phyloP scores from a whole-genome alignment of 2,797 vertebrate species.

The Staurois parvus region DNA sequence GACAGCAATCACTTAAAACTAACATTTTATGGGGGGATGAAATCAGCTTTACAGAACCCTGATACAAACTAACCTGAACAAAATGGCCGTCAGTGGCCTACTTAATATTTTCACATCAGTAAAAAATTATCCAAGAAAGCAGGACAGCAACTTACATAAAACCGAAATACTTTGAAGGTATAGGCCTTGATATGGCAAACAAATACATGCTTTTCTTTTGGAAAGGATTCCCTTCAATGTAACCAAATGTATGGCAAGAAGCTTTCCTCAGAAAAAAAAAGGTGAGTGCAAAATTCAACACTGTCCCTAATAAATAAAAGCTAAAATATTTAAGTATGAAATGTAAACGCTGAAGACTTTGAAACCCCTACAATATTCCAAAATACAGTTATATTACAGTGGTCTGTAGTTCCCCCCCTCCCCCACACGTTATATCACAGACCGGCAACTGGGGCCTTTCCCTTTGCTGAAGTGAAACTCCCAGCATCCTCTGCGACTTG shows the following conservation, averaged over 20 bases:
- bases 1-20: no score
- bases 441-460: not conserved
- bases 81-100: not conserved
- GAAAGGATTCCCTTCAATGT: slow-evolving; percentile 35
- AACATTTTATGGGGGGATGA: no score
- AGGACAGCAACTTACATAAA: slow-evolving; percentile 68
- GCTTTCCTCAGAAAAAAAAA: slow-evolving; percentile 6
- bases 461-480: not conserved
- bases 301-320: slow-evolving; percentile 82
- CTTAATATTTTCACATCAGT: not conserved
- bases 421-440: not conserved
- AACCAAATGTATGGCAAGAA: slow-evolving; percentile 10
- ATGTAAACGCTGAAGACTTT: slow-evolving; percentile 80
- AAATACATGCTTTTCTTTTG: slow-evolving; percentile 63
- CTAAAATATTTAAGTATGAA: slow-evolving; percentile 81
- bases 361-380: slow-evolving; percentile 67
- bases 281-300: slow-evolving; percentile 73
- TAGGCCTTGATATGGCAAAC: slow-evolving; percentile 68
- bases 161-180: slow-evolving; percentile 70
- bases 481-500: not conserved
- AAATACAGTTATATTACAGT: slow-evolving; percentile 70
- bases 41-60: no score
- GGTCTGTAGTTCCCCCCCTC: slow-evolving; percentile 56
- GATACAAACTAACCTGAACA: not conserved
- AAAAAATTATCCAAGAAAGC: slow-evolving; percentile 27